Base-by-base conservation (phyloP, 2,797 vertebrate genomes). In the Eulemur mongoz region DNA sequence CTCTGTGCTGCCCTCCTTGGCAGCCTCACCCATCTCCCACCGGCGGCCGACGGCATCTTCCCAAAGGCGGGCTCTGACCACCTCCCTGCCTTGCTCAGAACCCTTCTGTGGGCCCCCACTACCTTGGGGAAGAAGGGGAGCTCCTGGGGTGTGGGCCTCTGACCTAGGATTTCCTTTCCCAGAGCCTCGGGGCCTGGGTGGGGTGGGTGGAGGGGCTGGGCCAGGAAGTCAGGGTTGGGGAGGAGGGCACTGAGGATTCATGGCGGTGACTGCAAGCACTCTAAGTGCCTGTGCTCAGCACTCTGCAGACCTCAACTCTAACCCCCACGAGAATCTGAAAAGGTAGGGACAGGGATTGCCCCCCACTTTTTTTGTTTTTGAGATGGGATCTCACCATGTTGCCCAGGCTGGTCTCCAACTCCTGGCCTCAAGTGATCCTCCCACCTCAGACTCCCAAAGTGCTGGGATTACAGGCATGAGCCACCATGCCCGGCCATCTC, bases 321-420 rank as follows among this genome's bases (percentile, higher is more conserved):
- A 27, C 11, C 27, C 7, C 0, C 59, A 1, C 6, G 6, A 73
- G 52, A 32, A 9, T 32, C 35, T 12, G 0, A 0, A 1, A 59
- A 76, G 32, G 30, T 4, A 48, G 83, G 35, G 50, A 45, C 35
- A 43, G 65, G 48, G 59, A n/a, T 8, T 2, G 27, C 13, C 61
- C 72, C n/a, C 17, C 27, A 63, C 59, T 63, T 30, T 63, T 63
- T 63, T 63, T 48, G 52, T 7, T 54, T 63, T 63, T 63, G 27
- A 63, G 61, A 32, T 32, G 61, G 13, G 61, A 30, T 63, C 30
- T 63, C 30, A 30, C 61, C 27, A 63, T 63, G 30, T 63, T 63
- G 13, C 61, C 61, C 61, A 63, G 61, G 61, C 61, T 63, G 61
- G 61, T 63, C 61, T 32, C 61, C 27, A 63, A 63, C 61, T 63